phyloP scores from a whole-genome alignment of 2,113 vertebrate genomes.

The Microcebus ravelobensis region DNA sequence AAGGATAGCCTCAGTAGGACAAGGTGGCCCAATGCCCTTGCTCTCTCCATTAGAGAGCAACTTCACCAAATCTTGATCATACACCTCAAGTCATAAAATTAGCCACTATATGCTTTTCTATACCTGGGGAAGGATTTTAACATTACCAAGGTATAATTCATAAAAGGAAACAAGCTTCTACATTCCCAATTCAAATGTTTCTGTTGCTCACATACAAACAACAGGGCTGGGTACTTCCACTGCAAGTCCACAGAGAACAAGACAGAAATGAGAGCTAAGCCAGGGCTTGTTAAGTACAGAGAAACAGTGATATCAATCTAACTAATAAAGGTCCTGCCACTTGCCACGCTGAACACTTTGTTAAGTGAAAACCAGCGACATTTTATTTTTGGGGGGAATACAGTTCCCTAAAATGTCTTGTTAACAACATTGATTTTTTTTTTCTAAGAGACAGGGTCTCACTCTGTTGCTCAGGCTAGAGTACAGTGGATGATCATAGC shows the following conservation, averaged over 20 bases:
- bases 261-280: neutral
- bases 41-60: neutral
- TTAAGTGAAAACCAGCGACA: neutral
- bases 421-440: neutral
- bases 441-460: no score
- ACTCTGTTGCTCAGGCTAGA: no score
- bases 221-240: neutral
- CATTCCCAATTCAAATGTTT: neutral
- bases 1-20: neutral
- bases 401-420: neutral
- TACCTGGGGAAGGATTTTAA: neutral
- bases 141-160: neutral
- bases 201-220: neutral
- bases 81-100: neutral
- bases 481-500: no score
- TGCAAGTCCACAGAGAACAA: neutral
- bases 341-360: neutral
- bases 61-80: constrained; percentile 5
- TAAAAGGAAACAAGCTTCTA: neutral
- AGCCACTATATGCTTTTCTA: neutral
- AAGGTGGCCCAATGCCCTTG: neutral
- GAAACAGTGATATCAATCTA: neutral
- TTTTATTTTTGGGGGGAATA: neutral
- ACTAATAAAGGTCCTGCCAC: neutral
- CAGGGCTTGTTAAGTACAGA: neutral